These are phyloP conservation scores for Hoplostethus atlanticus DNA, from an alignment of 2,797 vertebrate species.

Conservation along the genomic window DNA sequence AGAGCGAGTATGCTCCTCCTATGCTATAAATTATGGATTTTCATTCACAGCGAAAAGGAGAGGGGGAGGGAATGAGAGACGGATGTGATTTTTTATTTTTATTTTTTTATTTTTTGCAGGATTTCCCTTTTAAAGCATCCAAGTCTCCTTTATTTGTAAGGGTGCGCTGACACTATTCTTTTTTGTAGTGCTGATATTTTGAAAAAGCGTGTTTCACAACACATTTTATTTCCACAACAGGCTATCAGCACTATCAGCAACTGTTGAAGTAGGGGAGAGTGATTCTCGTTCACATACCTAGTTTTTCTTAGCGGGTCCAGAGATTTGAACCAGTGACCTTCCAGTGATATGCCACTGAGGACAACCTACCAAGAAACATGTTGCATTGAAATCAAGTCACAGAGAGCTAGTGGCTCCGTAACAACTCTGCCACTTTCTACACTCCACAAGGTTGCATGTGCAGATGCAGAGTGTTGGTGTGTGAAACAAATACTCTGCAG, in stretches of 20 bases:
- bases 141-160: background rate
- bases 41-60: slow-evolving; percentile 59
- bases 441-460: background rate
- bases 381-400: no score
- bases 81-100: background rate
- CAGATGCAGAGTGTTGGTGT: slow-evolving; percentile 14
- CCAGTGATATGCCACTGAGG: no score
- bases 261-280: background rate
- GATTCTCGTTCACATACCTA: background rate
- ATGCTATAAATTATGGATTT: slow-evolving; percentile 61
- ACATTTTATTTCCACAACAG: no score
- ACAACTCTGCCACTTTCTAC: background rate
- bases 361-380: no score
- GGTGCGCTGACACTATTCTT: background rate
- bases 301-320: background rate
- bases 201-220: no score
- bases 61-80: background rate
- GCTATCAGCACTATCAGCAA: no score
- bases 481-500: background rate
- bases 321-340: background rate
- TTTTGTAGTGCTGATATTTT: no score
- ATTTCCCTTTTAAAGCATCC: slow-evolving; percentile 1
- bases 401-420: background rate
- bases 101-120: background rate
- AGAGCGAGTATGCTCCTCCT: slow-evolving; percentile 13